Evolutionary conservation across 2,888 invertebrate genomes (phyloP).

Genomic region (Meiosimyza platycephala): DNA sequence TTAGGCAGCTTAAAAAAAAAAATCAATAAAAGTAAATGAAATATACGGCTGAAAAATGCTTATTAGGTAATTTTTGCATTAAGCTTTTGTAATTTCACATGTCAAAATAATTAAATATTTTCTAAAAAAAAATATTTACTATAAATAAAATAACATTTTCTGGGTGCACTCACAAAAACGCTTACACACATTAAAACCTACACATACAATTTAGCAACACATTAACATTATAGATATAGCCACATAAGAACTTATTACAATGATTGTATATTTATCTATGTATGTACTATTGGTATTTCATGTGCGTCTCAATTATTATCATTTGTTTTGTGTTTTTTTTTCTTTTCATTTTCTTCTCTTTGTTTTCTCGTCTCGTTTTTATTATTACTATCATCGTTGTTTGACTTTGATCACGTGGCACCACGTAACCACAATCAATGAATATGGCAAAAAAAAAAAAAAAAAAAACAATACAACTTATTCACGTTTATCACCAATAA

Average conservation of each 20-base stretch:
- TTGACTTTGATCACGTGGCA: conserved; percentile 11
- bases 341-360: conserved; percentile 28
- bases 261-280: too few species aligned
- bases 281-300: conserved; percentile 9
- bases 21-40: too few species aligned
- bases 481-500: conserved; percentile 30
- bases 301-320: conserved; percentile 13
- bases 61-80: too few species aligned
- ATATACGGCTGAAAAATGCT: too few species aligned
- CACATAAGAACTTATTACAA: conserved; percentile 14
- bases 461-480: conserved; percentile 38
- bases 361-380: conserved; percentile 29
- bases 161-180: too few species aligned
- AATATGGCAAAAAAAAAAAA: conserved; percentile 36
- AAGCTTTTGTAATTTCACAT: too few species aligned
- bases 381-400: not conserved
- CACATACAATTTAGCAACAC: too few species aligned
- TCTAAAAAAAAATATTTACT: too few species aligned
- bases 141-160: too few species aligned
- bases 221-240: not conserved
- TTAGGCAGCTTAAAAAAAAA: too few species aligned
- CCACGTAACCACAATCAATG: conserved; percentile 7
- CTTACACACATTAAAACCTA: too few species aligned
- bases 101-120: too few species aligned
- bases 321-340: conserved; percentile 3